These are phyloP conservation scores for Apis mellifera DNA, from an alignment of 1,140 invertebrate species.

Conservation along the genomic window DNA sequence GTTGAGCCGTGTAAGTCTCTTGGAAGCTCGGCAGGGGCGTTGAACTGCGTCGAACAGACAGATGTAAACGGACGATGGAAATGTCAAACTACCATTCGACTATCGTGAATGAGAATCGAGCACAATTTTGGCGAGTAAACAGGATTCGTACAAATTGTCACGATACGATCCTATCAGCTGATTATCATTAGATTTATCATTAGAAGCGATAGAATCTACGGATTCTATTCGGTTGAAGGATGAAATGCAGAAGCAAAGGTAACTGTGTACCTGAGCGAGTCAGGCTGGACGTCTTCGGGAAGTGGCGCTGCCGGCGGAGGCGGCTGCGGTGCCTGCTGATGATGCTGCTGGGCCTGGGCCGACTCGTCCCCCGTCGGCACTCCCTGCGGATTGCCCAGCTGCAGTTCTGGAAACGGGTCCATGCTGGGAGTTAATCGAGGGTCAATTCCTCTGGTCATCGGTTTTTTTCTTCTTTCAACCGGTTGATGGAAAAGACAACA, in stretches of 20 bases:
- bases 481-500: background rate
- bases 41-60: slow-evolving; percentile 70
- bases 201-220: background rate
- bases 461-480: background rate
- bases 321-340: slow-evolving; percentile 67
- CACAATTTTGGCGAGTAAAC: background rate
- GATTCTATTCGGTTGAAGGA: background rate
- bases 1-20: slow-evolving; percentile 90
- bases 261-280: slow-evolving; percentile 74
- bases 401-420: slow-evolving; percentile 80
- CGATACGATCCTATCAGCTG: background rate
- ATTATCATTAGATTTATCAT: no score
- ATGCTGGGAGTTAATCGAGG: slow-evolving; percentile 54
- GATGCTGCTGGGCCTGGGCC: slow-evolving; percentile 68
- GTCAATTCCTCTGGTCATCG: background rate
- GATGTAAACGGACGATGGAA: slow-evolving; percentile 10
- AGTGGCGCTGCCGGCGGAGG: slow-evolving; percentile 75
- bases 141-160: background rate
- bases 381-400: slow-evolving; percentile 73
- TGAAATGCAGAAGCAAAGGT: slow-evolving; percentile 17
- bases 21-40: slow-evolving; percentile 91
- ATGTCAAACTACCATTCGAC: background rate
- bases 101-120: background rate
- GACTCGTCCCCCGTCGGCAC: slow-evolving; percentile 70
- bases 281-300: slow-evolving; percentile 78